These are phyloP conservation scores for Brachymystax lenok DNA, from an alignment of 2,797 vertebrate genomes.

Conservation along the genomic window DNA sequence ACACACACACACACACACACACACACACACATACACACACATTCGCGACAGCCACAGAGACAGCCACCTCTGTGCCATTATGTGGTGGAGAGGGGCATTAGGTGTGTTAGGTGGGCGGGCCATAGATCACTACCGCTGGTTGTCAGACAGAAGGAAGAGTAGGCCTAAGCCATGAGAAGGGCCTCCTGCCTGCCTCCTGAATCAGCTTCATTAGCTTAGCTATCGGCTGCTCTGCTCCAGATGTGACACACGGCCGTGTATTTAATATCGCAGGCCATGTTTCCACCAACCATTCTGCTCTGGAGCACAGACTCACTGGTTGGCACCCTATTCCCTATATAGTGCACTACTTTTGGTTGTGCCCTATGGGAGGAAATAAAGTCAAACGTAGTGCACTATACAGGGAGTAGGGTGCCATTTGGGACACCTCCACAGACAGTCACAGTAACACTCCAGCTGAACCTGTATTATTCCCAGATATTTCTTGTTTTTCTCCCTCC, in stretches of 20 bases:
- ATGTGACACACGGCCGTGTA: constrained; percentile 87
- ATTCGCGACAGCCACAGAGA: constrained; percentile 53
- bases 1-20: constrained; percentile 1
- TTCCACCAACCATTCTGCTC: constrained; percentile 56
- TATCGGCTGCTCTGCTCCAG: constrained; percentile 67
- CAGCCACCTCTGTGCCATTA: constrained; percentile 81
- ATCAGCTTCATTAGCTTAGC: constrained; percentile 78
- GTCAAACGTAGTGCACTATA: neutral
- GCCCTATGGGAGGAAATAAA: neutral
- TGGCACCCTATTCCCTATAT: neutral
- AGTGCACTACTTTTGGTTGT: neutral
- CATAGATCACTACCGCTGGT: constrained; percentile 90
- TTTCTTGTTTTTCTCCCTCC: neutral
- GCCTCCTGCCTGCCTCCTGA: constrained; percentile 42
- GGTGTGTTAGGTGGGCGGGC: constrained; percentile 78
- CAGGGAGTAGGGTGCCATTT: neutral
- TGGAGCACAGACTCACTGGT: constrained; percentile 10
- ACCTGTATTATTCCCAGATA: neutral
- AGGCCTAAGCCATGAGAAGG: constrained; percentile 67
- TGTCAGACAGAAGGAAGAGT: constrained; percentile 80
- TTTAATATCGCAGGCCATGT: constrained; percentile 90
- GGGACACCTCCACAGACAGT: neutral
- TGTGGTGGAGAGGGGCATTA: constrained; percentile 53
- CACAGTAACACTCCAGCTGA: neutral
- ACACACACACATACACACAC: constrained; percentile 15